A percentile compares a stretch with the other conserved stretches of the same genome.
These are phyloP conservation scores for Strix aluco DNA, from an alignment of 2,113 vertebrate species.

Conservation along the genomic window DNA sequence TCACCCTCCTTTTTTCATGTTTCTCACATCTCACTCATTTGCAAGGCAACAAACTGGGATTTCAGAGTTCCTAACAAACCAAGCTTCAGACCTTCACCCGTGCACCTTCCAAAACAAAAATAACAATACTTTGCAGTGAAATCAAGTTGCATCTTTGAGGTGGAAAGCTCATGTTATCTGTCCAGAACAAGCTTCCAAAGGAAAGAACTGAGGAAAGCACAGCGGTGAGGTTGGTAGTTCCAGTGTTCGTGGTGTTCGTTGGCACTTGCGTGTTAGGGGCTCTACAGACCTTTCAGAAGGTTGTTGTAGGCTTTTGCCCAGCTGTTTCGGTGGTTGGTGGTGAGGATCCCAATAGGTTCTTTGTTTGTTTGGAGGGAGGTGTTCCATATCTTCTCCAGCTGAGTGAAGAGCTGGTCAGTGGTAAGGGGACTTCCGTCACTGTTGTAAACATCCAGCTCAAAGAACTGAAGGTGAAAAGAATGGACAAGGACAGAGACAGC, in stretches of 20 bases:
- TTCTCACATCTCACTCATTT: neutral
- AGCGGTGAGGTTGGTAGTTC: neutral
- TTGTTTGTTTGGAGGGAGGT: constrained; percentile 96
- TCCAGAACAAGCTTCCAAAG: neutral
- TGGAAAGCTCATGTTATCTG: neutral
- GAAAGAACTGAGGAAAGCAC: neutral
- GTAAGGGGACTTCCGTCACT: constrained; percentile 89
- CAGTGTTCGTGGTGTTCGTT: neutral
- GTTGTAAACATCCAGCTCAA: constrained; percentile 93
- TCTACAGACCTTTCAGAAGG: constrained; percentile 87
- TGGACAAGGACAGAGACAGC: neutral
- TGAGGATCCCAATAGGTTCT: constrained; percentile 95
- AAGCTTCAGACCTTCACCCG: neutral
- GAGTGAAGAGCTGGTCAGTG: constrained; percentile 88
- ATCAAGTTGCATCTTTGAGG: neutral
- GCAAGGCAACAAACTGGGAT: neutral
- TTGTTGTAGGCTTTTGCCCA: constrained; percentile 97
- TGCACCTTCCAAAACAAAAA: neutral
- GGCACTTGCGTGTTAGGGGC: neutral
- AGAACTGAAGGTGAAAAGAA: constrained; percentile 80
- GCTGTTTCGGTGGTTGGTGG: constrained; percentile 94
- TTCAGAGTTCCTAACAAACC: neutral
- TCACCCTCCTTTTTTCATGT: neutral
- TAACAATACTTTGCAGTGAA: neutral
- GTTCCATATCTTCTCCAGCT: constrained; percentile 98